Evolutionary conservation across 2,113 vertebrate species (phyloP).

Genomic region (Myanophis thanlyinensis): DNA sequence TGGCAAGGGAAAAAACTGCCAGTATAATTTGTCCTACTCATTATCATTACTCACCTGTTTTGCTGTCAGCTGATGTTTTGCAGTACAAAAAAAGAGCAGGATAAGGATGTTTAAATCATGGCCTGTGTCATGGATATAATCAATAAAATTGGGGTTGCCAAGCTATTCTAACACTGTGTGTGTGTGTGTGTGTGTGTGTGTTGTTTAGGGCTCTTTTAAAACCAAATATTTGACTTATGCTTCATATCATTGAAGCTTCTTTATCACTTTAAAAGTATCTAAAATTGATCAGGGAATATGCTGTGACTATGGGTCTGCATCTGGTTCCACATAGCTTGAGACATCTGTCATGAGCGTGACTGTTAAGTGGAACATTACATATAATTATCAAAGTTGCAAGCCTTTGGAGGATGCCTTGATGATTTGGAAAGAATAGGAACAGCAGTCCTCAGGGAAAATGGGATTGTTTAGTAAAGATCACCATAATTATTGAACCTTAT

Average conservation of each 20-base stretch:
- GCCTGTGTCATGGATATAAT: background rate
- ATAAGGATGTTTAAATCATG: background rate
- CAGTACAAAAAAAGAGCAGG: background rate
- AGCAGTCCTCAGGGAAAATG: background rate
- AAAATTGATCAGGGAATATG: background rate
- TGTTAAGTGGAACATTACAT: background rate
- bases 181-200: background rate
- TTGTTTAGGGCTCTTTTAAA: background rate
- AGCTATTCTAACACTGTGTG: background rate
- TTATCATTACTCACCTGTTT: background rate
- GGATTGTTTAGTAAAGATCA: background rate
- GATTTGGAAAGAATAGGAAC: background rate
- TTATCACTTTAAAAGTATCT: background rate
- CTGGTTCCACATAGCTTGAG: background rate
- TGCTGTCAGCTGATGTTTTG: background rate
- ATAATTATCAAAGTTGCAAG: background rate
- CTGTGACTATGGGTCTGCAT: background rate
- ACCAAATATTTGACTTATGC: background rate
- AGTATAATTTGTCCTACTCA: background rate
- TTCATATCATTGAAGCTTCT: background rate
- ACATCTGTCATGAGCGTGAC: background rate
- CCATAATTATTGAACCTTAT: background rate
- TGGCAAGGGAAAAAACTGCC: background rate
- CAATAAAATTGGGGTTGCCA: background rate
- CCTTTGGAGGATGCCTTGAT: background rate